Evolutionary conservation across 2,888 invertebrate species (phyloP).

Genomic region (Eilema depressum): DNA sequence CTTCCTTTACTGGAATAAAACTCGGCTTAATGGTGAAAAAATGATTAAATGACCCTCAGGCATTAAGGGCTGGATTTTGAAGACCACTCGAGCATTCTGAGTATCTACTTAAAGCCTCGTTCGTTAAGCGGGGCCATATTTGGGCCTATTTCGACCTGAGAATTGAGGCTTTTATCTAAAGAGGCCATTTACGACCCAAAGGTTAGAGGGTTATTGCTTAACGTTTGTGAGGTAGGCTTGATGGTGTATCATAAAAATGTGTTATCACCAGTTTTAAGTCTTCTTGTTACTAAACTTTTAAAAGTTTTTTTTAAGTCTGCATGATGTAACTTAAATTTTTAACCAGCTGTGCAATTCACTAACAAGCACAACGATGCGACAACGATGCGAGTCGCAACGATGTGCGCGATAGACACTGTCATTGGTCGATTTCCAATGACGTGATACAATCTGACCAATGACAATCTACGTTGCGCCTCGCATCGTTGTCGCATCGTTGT

Average conservation of each 20-base stretch:
- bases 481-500: too few species aligned
- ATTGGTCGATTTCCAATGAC: too few species aligned
- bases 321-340: too few species aligned
- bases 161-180: conserved; percentile 53
- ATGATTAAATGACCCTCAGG: conserved; percentile 41
- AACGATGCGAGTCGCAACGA: too few species aligned
- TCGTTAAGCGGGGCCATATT: conserved; percentile 43
- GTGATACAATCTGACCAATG: too few species aligned
- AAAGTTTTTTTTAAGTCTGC: neutral
- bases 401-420: too few species aligned
- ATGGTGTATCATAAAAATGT: conserved; percentile 31
- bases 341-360: too few species aligned
- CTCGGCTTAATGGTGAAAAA: conserved; percentile 32
- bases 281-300: conserved; percentile 12
- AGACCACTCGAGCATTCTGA: conserved; percentile 44
- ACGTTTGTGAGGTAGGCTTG: conserved; percentile 20
- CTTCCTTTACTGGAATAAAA: conserved; percentile 23
- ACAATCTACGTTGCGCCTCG: too few species aligned
- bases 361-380: too few species aligned
- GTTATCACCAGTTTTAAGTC: conserved; percentile 18
- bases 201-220: conserved; percentile 32
- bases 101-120: conserved; percentile 44
- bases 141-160: conserved; percentile 35
- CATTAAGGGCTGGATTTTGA: conserved; percentile 30
- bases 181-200: conserved; percentile 44